Percentiles rank a stretch among this genome's conserved stretches.
Evolutionary conservation across 2,113 vertebrate genomes (phyloP).

Genomic region (Gavialis gangeticus): DNA sequence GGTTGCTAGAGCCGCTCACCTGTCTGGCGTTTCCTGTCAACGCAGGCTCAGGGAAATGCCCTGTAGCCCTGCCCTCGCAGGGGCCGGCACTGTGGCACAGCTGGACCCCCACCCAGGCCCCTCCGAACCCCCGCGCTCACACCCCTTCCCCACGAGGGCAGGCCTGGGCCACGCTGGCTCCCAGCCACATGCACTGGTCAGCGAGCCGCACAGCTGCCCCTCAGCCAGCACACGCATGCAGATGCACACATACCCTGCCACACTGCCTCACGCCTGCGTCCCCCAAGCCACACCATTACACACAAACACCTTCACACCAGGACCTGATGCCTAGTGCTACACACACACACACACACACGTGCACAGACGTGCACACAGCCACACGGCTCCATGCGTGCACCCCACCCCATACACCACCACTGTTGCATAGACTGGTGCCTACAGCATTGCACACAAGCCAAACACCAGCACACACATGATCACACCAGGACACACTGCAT

Average conservation of each 20-base stretch:
- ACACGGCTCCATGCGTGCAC: accelerated
- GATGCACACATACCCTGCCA: accelerated
- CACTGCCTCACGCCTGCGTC: accelerated
- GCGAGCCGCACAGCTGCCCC: no score
- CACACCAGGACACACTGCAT: neutral
- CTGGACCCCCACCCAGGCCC: no score
- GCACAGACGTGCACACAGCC: neutral
- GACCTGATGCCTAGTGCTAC: neutral
- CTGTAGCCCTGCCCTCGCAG: no score
- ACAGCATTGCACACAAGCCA: neutral
- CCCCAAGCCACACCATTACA: neutral
- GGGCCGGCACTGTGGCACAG: no score
- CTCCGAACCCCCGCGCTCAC: no score
- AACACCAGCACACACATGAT: accelerated
- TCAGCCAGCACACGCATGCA: accelerated
- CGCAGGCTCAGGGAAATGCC: neutral
- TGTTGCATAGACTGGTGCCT: accelerated
- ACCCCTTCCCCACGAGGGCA: no score
- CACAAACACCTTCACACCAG: neutral
- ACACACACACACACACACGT: neutral
- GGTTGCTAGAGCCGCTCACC: no score
- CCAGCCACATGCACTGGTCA: neutral
- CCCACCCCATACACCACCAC: no score
- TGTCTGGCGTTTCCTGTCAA: neutral
- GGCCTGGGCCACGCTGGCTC: neutral